Evolutionary conservation across 2,888 invertebrate genomes (phyloP).

Genomic region (Mantis religiosa): DNA sequence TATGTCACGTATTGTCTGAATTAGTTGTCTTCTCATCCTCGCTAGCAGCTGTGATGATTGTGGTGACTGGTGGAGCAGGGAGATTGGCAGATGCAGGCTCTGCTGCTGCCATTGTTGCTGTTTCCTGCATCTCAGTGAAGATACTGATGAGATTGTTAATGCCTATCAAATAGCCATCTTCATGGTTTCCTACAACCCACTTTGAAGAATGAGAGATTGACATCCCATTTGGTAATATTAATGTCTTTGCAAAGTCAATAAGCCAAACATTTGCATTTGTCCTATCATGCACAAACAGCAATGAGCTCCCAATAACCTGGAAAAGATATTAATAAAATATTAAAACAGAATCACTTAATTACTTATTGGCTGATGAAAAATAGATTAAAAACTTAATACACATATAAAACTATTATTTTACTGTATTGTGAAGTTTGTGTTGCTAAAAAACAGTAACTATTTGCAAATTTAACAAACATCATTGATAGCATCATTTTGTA

Average conservation of each 20-base stretch:
- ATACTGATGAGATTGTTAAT: slow-evolving; percentile 85
- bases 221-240: slow-evolving; percentile 70
- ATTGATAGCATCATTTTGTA: too few relatives aligned
- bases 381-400: too few relatives aligned
- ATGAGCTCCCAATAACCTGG: slow-evolving; percentile 85
- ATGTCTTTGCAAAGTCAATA: slow-evolving; percentile 96
- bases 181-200: slow-evolving; percentile 91
- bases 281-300: slow-evolving; percentile 91
- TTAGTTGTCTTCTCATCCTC: slow-evolving; percentile 22
- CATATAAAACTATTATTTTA: too few relatives aligned
- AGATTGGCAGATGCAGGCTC: not conserved
- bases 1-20: slow-evolving; percentile 4
- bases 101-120: not conserved
- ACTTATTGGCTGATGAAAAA: too few relatives aligned
- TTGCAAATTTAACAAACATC: too few relatives aligned
- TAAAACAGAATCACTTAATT: not conserved
- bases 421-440: too few relatives aligned
- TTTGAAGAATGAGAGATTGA: slow-evolving; percentile 73
- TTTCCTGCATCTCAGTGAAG: slow-evolving; percentile 58
- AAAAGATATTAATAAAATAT: slow-evolving; percentile 34
- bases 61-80: slow-evolving; percentile 19
- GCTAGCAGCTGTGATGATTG: slow-evolving; percentile 29
- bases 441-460: too few relatives aligned
- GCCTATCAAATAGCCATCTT: slow-evolving; percentile 92
- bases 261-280: slow-evolving; percentile 89